Evolutionary conservation across 1,140 invertebrate species (phyloP), one percentile per base, ranked within the genome.

Genomic region (Bradysia coprophila): DNA sequence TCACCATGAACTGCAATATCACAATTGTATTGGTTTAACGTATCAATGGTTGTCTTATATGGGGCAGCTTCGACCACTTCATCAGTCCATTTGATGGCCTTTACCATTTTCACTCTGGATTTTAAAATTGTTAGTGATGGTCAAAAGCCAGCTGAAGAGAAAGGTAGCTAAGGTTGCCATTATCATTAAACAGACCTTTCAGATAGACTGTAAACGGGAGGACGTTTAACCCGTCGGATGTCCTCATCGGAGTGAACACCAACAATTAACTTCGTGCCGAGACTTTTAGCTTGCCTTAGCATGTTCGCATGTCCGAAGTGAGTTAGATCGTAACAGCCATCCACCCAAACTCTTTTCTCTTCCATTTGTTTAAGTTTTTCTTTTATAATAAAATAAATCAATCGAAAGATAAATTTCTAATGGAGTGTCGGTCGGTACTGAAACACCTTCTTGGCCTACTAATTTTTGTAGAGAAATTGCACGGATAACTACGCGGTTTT

Each of bases 11-110:
- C 93, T 75, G 95, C 98, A 67, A 98, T 98, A 66, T 97, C 91
- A 71, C 93, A 97, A 55, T 90, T 73, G 60, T 98, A 82, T 66
- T 94, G 81, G 60, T 98, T 90, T 51, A 99, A 67, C 2, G 93
- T 98, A 59, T 98, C 93, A 41, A 98, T 64, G 8, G 90, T 95
- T 22, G 95, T 99, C 9, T 96, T 88, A 67, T 99, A 98, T 21
- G 96, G 96, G 21, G 92, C 95, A 50, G 79, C 86, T 67, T 98
- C 89, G 4, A 98, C 84, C 24, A 98, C 90, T 67, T 98, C 91
- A 65, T 99, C 95, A 4, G 99, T 95, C 96, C 96, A 99, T 68
- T 99, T 98, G 44, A 99, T 98, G n/a, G 89, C 93, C 51, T 81
- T 71, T 15, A 98, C 91, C 94, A 99, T 98, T 71, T 95, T 93